Evolutionary conservation across 1,140 invertebrate species (phyloP).

Genomic region (Saxidomus purpurata): DNA sequence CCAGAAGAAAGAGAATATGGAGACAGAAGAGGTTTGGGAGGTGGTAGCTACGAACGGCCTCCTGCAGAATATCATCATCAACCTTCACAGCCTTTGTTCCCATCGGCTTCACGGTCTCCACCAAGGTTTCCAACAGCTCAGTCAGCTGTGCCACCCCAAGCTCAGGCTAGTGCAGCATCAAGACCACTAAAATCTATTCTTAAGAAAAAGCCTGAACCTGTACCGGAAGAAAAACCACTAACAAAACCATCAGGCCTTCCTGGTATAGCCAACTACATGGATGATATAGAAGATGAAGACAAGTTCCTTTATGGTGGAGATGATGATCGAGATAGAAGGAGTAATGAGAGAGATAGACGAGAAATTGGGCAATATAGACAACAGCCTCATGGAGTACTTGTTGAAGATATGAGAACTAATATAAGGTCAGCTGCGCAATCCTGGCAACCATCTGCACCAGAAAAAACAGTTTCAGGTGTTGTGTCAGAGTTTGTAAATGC

Average conservation of each 20-base stretch:
- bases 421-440: constrained; percentile 56
- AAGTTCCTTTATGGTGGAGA: constrained; percentile 81
- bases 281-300: constrained; percentile 83
- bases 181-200: constrained; percentile 77
- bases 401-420: constrained; percentile 7
- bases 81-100: constrained; percentile 38
- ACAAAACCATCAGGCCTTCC: constrained; percentile 61
- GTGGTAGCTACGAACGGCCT: background rate
- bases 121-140: background rate
- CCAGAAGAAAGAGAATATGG: constrained; percentile 63
- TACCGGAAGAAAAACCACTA: constrained; percentile 24
- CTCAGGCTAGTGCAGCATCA: background rate
- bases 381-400: background rate
- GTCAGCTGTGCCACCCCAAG: background rate
- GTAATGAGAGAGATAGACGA: constrained; percentile 27
- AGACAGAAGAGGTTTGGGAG: constrained; percentile 57
- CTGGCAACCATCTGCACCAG: constrained; percentile 45
- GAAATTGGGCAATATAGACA: constrained; percentile 1
- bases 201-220: constrained; percentile 72
- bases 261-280: constrained; percentile 73
- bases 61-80: background rate
- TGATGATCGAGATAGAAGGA: constrained; percentile 19
- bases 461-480: constrained; percentile 13
- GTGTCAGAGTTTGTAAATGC: constrained; percentile 7
- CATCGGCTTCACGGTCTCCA: constrained; percentile 23